Evolutionary conservation across 2,888 invertebrate genomes (phyloP), one percentile per base, ranked within the genome.

Genomic region (Nephrotoma flavescens): DNA sequence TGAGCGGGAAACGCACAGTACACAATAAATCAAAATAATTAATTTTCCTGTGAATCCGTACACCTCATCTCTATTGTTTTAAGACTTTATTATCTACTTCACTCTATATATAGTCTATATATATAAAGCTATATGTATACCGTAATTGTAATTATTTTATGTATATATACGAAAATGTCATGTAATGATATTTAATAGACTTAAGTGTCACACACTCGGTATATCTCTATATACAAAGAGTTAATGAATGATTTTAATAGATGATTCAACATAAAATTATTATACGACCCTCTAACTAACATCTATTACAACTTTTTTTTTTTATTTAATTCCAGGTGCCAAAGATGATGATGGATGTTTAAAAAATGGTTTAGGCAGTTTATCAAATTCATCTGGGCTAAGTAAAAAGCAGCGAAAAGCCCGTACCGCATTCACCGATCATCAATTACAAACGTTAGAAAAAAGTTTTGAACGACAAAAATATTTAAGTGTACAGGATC

Each of bases 381-480:
- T 90, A 57, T 89, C 90, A 52, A 89, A 90, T 88, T 88, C 89
- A 71, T 90, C 92, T 90, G 90, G 92, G 5, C 93, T 96, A 89
- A 95, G 95, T 90, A 98, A 98, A 93, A 99, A 99, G 92, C 98
- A 98, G 90, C 93, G 99, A 88, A 99, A 99, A 92, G 99, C 99
- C 84, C 93, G 99, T 88, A 99, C 99, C 41, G 99, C 99, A 83
- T 99, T 99, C 93, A 99, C 99, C 83, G 99, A 99, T 93, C 97
- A 99, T 91, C 99, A 99, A 92, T 94, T 99, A 88, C 97, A 97
- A 91, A 98, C 98, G 31, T 92, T 99, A 90, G 99, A 99, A 93
- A 98, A 98, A 92, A 97, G 97, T 89, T 99, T 99, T 92, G 98
- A 99, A 92, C 93, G 97, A 88, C 99, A 99, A 92, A 99, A 99